Conservation (phyloP, 2,113 vertebrate genomes). For the Lynx canadensis region DNA sequence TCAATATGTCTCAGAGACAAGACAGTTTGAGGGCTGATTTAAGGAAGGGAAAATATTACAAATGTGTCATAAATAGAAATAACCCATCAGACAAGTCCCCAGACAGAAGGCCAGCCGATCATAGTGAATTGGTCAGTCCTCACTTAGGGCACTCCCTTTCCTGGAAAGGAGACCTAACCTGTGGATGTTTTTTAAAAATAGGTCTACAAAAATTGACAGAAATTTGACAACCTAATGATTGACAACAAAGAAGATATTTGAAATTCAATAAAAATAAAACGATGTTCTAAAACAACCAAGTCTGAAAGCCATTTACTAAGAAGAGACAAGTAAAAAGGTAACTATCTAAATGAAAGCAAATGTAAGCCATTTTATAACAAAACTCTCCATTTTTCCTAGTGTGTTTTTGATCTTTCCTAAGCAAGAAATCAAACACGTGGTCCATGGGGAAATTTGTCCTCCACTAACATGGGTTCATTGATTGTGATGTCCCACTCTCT, state of each 20-base stretch:
- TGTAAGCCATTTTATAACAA: neutral
- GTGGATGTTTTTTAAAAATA: neutral
- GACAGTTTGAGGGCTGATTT: neutral
- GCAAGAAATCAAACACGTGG: neutral
- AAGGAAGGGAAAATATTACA: neutral
- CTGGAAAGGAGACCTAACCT: neutral
- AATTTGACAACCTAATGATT: neutral
- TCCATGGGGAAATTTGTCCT: neutral
- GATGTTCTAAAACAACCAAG: neutral
- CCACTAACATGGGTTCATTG: neutral
- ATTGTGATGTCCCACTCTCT: neutral
- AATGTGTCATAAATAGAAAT: neutral
- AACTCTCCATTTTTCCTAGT: neutral
- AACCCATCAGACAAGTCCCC: neutral
- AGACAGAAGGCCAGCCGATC: neutral
- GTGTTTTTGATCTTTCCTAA: neutral
- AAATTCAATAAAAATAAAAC: neutral
- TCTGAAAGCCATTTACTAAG: neutral
- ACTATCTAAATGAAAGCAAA: constrained; percentile 36
- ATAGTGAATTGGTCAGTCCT: rapidly evolving
- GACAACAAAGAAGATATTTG: neutral
- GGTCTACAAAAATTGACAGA: neutral
- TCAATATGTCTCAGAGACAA: neutral
- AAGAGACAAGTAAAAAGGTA: neutral
- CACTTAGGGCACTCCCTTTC: neutral